Evolutionary conservation across 1,140 invertebrate genomes (phyloP).

Genomic region (Globodera ellingtonae): DNA sequence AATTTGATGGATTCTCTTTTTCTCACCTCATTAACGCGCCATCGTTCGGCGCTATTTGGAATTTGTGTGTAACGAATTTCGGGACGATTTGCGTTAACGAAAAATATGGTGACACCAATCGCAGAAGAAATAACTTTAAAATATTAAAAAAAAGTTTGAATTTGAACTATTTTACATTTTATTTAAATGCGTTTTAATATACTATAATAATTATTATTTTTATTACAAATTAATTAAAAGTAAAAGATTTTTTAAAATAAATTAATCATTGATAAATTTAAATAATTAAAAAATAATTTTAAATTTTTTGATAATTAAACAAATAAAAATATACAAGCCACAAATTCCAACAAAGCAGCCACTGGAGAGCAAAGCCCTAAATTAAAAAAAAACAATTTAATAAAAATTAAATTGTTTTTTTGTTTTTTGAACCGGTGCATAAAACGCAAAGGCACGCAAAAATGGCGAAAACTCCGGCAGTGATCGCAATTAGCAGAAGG

Average conservation of each 20-base stretch:
- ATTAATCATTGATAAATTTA: no score
- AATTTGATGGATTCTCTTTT: neutral
- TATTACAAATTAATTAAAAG: no score
- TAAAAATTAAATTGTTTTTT: neutral
- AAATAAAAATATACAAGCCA: constrained; percentile 13
- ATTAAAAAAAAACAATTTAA: neutral
- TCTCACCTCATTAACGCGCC: constrained; percentile 19
- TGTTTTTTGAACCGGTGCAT: constrained; percentile 12
- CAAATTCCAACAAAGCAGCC: constrained; percentile 12
- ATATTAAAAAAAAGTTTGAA: neutral
- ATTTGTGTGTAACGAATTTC: constrained; percentile 29
- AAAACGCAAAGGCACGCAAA: constrained; percentile 21
- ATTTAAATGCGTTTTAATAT: no score
- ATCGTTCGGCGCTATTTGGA: constrained; percentile 11
- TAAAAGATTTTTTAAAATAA: no score
- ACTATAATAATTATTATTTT: no score
- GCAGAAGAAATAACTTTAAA: constrained; percentile 24
- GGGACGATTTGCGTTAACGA: constrained; percentile 27
- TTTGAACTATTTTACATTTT: no score
- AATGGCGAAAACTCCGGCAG: constrained; percentile 21
- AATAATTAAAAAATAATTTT: neutral
- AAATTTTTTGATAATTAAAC: neutral
- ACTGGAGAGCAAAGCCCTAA: constrained; percentile 24
- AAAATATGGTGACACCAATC: constrained; percentile 23
- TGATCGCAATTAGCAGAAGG: constrained; percentile 16